Conservation (phyloP, 1,140 invertebrate species). For the Drosophila saltans region DNA sequence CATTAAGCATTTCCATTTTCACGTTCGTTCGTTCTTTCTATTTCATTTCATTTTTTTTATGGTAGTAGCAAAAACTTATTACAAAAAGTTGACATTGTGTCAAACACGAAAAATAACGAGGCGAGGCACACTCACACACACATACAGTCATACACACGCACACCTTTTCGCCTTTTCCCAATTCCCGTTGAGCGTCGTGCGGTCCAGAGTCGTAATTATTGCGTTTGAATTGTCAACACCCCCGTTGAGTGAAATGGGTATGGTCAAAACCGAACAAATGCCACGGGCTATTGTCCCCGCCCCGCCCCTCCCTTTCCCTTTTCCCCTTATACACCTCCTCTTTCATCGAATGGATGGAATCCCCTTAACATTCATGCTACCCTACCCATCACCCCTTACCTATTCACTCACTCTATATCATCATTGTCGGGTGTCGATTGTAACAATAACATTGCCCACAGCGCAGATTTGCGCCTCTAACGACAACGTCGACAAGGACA, state of each 20-base stretch:
- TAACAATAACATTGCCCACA: slow-evolving; percentile 75
- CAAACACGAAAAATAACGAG: slow-evolving; percentile 78
- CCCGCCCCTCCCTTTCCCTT: background rate
- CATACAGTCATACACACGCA: slow-evolving; percentile 9
- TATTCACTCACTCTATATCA: slow-evolving; percentile 42
- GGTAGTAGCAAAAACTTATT: slow-evolving; percentile 63
- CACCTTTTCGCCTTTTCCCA: slow-evolving; percentile 41
- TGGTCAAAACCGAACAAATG: slow-evolving; percentile 70
- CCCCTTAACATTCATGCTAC: background rate
- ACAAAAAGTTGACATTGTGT: slow-evolving; percentile 79
- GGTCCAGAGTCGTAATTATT: slow-evolving; percentile 76
- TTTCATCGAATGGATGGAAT: too few relatives aligned
- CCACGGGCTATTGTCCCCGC: slow-evolving; percentile 46
- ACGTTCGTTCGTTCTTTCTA: slow-evolving; percentile 15
- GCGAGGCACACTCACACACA: slow-evolving; percentile 24
- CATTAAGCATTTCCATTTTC: slow-evolving; percentile 36
- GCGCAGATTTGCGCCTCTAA: slow-evolving; percentile 74
- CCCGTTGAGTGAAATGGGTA: slow-evolving; percentile 52
- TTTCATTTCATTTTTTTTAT: slow-evolving; percentile 29
- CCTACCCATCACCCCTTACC: slow-evolving; percentile 43
- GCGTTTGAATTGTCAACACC: slow-evolving; percentile 81
- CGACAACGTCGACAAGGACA: slow-evolving; percentile 41
- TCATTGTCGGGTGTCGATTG: slow-evolving; percentile 72
- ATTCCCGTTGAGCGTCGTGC: slow-evolving; percentile 61
- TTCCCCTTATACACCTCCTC: background rate